A percentile compares a stretch with the other conserved stretches of the same genome.
Evolutionary conservation across 2,797 vertebrate genomes (phyloP).

Genomic region (Xiphophorus birchmanni): DNA sequence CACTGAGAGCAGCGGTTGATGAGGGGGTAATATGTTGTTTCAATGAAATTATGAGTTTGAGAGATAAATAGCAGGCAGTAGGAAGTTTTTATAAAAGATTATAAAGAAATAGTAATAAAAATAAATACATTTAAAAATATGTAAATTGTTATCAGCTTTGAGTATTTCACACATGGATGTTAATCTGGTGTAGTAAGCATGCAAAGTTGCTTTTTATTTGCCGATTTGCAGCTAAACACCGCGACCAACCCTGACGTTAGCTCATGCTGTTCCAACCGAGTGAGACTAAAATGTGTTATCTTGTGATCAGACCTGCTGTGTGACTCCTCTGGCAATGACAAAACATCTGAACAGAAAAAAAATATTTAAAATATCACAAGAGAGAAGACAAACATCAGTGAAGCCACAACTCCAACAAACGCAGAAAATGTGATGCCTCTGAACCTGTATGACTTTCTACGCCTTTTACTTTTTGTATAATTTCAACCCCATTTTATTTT

Average conservation of each 20-base stretch:
- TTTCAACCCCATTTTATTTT: not conserved
- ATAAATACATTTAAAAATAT: not conserved
- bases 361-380: not conserved
- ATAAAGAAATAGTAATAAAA: not conserved
- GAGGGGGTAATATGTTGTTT: constrained; percentile 1
- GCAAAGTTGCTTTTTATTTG: constrained; percentile 7
- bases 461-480: constrained; percentile 3
- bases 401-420: not conserved
- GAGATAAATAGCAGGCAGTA: constrained; percentile 26
- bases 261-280: constrained; percentile 21
- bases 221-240: constrained; percentile 31
- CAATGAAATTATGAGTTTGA: constrained; percentile 19
- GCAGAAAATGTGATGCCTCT: not conserved
- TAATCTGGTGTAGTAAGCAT: not conserved
- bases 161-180: not conserved
- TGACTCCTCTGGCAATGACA: constrained; percentile 44
- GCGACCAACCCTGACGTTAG: constrained; percentile 27
- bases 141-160: not conserved
- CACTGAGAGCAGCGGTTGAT: constrained; percentile 7
- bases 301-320: constrained; percentile 49
- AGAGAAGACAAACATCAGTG: constrained; percentile 14
- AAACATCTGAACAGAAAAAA: constrained; percentile 31
- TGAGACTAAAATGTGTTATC: constrained; percentile 43
- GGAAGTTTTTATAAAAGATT: not conserved
- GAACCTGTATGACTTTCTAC: not conserved